phyloP scores from a whole-genome alignment of 2,797 vertebrate genomes.

The Melanotaenia trifasciata region DNA sequence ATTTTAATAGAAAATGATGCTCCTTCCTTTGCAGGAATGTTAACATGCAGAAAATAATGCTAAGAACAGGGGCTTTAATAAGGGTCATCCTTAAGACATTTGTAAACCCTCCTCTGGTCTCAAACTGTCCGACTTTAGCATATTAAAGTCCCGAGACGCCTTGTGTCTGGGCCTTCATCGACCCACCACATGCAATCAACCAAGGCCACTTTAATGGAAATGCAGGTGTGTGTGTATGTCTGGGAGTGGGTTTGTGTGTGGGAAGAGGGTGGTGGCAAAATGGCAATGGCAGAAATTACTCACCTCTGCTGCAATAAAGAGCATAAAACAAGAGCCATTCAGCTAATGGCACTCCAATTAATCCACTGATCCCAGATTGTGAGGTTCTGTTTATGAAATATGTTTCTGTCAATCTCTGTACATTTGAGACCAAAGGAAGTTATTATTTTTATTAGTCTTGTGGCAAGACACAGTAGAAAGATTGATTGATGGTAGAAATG shows the following conservation, averaged over 20 bases:
- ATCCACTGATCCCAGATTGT: slow-evolving; percentile 37
- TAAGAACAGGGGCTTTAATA: background rate
- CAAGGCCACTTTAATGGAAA: slow-evolving; percentile 41
- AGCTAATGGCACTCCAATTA: slow-evolving; percentile 59
- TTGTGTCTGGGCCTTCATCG: slow-evolving; percentile 41
- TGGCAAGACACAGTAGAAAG: slow-evolving; percentile 22
- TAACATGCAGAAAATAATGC: background rate
- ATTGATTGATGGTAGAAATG: slow-evolving; percentile 24
- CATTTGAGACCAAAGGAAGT: slow-evolving; percentile 49
- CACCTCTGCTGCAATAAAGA: slow-evolving; percentile 47
- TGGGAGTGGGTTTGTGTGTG: slow-evolving; percentile 24
- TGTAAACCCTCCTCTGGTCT: background rate
- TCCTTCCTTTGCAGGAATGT: background rate
- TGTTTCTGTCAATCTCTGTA: slow-evolving; percentile 1
- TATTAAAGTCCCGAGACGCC: slow-evolving; percentile 39
- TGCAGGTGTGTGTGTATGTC: slow-evolving; percentile 11
- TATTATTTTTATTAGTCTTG: slow-evolving; percentile 28
- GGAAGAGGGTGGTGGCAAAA: slow-evolving; percentile 1
- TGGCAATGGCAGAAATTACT: slow-evolving; percentile 36
- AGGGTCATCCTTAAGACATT: background rate
- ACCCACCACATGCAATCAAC: slow-evolving; percentile 53
- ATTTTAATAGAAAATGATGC: background rate
- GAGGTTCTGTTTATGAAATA: slow-evolving; percentile 33
- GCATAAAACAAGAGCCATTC: slow-evolving; percentile 28
- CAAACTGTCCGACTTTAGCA: background rate